These are phyloP conservation scores for Trichopria drosophilae DNA, from an alignment of 2,888 invertebrate genomes.

Conservation along the genomic window DNA sequence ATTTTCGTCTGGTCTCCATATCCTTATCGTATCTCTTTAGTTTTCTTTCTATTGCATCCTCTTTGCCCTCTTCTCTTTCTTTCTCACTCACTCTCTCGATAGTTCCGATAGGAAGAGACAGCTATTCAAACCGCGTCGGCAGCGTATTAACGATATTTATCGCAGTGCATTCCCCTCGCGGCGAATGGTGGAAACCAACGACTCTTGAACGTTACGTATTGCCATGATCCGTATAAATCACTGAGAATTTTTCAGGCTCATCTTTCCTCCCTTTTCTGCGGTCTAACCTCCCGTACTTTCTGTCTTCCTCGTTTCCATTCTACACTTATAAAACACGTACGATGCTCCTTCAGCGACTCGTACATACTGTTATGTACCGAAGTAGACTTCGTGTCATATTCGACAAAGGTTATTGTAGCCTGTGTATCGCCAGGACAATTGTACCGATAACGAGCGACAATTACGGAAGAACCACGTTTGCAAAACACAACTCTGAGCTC, in stretches of 20 bases:
- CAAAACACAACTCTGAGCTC: too few species aligned
- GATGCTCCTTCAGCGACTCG: too few species aligned
- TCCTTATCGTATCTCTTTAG: too few species aligned
- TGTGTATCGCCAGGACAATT: conserved; percentile 41
- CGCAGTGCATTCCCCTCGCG: conserved; percentile 29
- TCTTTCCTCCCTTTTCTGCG: conserved; percentile 14
- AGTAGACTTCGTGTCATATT: conserved; percentile 43
- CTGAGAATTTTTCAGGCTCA: too few species aligned
- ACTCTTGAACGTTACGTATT: conserved; percentile 17
- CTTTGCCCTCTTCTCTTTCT: too few species aligned
- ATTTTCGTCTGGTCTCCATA: conserved; percentile 30
- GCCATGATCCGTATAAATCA: conserved; percentile 41
- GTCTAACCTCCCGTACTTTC: neutral
- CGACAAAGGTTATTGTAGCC: conserved; percentile 35
- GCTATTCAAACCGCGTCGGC: conserved; percentile 3
- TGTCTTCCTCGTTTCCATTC: conserved; percentile 28
- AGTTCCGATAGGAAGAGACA: too few species aligned
- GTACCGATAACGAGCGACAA: conserved; percentile 52
- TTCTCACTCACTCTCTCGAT: too few species aligned
- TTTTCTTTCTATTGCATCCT: too few species aligned
- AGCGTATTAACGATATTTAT: conserved; percentile 36
- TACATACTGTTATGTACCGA: too few species aligned
- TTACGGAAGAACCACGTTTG: conserved; percentile 44
- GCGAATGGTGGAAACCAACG: too few species aligned
- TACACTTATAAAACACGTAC: too few species aligned